Evolutionary conservation across 2,113 vertebrate species (phyloP), one percentile per base, ranked within the genome.

Genomic region (Xiphophorus couchianus): DNA sequence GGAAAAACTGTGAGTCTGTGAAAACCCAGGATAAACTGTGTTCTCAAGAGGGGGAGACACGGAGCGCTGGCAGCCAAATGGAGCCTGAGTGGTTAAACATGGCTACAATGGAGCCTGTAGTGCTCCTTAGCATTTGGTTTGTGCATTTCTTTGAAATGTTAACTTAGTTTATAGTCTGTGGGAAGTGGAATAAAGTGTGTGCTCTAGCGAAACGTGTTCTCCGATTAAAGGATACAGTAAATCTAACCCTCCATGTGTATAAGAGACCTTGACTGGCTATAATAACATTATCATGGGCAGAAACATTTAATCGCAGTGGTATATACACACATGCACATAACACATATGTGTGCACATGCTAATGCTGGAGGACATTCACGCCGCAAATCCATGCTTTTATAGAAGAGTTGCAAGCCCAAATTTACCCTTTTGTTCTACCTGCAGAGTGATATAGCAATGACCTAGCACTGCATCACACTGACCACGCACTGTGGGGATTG

Each of bases 11-110:
- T 25, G 78, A 90, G 82, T 76, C 75, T 75, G 71, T 74, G 80
- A 91, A 91, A 92, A 81, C 90, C 84, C 62, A 4, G 75, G 83
- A 90, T 93, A 94, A 94, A 93, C 88, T 87, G 82, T 68, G 77
- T 92, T 86, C 91, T 91, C 90, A 1, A 63, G 44, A 91, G 90
- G 91, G 80, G 30, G 84, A 73, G 76, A 5, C 64, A 73, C 71
- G 82, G 78, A 88, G 85, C 79, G 81, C 66, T 73, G 58, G 15
- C 63, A 73, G 74, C 73, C 83, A 81, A 84, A 82, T 65, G 64
- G 48, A 37, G 81, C 81, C 77, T 66, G 2, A 48, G 42, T 61
- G 84, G 84, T 84, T 86, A 79, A 79, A 78, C 25, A 51, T 62
- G 72, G 62, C 51, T 54, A 27, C 29, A 58, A 27, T 33, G 1